Base-by-base conservation (phyloP, 2,113 vertebrate genomes). In the Narcine bancroftii region DNA sequence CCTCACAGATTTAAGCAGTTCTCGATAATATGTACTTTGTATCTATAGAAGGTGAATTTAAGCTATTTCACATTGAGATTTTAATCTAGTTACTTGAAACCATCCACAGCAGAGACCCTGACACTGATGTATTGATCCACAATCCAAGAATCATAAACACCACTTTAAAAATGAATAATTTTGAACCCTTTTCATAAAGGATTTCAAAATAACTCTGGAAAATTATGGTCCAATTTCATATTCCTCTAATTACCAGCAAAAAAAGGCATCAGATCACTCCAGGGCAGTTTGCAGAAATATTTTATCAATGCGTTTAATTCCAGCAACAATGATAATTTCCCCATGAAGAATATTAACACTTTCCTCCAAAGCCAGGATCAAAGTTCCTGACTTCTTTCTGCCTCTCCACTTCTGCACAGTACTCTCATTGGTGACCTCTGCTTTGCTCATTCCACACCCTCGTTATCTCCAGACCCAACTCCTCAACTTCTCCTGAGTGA, bases 211-310 rank as follows among this genome's bases (percentile, higher is more conserved):
- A 33, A 36, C 13, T 60, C 33, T 36, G 13, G 33, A 87, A 87
- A 63, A 87, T 87, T 19, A 36, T 60, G 53, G 56, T 33, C n/a
- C 53, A 60, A 87, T 87, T 87, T 87, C n/a, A 87, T 60, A 87
- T 60, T 10, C 53, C 7, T 87, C 56, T 60, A 87, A 36, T 87
- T 36, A 36, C 33, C 9, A n/a, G 11, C 79, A 42, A 11, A 76
- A 76, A 17, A 76, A 39, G 36, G 39, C 36, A 81, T 81, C 77
- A 83, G 15, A 29, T 83, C 50, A 33, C 26, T 56, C 50, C 3
- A 29, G 47, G 47, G 47, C 47, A 81, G 47, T 81, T 81, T 33
- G 75, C 76, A 79, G 42, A 24, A 4, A 39, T 47, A 45, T 45
- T 45, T 79, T 45, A 79, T 26, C 42, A 45, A 9, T 47, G 76